These are phyloP conservation scores for Rhynchonycteris naso DNA, from an alignment of 2,797 vertebrate species.

Conservation along the genomic window DNA sequence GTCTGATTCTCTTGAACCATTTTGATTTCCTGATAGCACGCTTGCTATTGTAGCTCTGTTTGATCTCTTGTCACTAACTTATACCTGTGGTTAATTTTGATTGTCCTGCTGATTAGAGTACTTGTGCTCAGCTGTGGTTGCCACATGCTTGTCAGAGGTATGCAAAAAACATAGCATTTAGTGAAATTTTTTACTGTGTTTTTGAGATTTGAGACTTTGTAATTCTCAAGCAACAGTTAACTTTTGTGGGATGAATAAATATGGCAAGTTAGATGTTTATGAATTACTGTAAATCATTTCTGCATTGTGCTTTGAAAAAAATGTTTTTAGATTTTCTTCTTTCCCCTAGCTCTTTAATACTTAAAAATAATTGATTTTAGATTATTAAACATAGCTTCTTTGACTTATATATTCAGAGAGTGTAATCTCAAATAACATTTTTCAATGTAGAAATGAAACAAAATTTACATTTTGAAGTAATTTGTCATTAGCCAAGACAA, in stretches of 20 bases:
- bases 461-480: conserved; percentile 60
- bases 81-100: conserved; percentile 22
- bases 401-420: conserved; percentile 67
- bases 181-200: conserved; percentile 29
- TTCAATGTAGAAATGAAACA: conserved; percentile 79
- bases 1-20: not conserved
- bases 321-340: conserved; percentile 75
- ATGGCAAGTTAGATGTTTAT: conserved; percentile 66
- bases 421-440: conserved; percentile 69
- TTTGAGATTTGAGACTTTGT: conserved; percentile 53
- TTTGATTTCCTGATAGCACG: not conserved
- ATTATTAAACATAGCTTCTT: conserved; percentile 66
- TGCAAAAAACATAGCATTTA: not conserved
- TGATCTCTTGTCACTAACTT: conserved; percentile 37
- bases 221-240: conserved; percentile 63
- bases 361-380: conserved; percentile 77
- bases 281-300: conserved; percentile 65
- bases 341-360: conserved; percentile 76
- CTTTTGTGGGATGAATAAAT: conserved; percentile 71
- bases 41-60: conserved; percentile 25
- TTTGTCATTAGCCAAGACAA: conserved; percentile 67
- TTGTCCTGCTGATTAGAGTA: conserved; percentile 33
- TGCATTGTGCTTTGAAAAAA: conserved; percentile 69
- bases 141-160: conserved; percentile 32
- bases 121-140: conserved; percentile 26